These are phyloP conservation scores for Xenopus laevis DNA, from an alignment of 2,113 vertebrate species.

Conservation along the genomic window DNA sequence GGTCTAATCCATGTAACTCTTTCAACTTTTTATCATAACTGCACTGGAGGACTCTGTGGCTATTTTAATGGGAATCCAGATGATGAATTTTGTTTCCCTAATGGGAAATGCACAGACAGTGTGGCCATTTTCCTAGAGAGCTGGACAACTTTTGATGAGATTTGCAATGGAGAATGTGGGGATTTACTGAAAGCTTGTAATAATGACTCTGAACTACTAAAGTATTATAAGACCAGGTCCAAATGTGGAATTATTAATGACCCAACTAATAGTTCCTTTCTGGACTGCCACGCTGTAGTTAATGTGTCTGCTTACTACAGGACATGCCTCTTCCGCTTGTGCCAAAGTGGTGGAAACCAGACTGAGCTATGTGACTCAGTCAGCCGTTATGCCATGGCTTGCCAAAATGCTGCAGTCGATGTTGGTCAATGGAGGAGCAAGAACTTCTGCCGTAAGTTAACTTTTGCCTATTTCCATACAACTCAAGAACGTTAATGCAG, in stretches of 20 bases:
- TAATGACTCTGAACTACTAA: constrained; percentile 76
- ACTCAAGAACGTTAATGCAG: no score
- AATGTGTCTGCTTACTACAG: constrained; percentile 94
- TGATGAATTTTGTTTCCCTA: constrained; percentile 85
- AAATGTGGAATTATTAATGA: constrained; percentile 93
- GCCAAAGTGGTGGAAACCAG: constrained; percentile 83
- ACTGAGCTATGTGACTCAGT: constrained; percentile 88
- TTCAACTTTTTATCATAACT: constrained; percentile 87
- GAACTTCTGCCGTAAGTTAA: constrained; percentile 89
- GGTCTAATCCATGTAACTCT: constrained; percentile 84
- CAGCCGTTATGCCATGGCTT: constrained; percentile 85
- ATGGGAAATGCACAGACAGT: constrained; percentile 84
- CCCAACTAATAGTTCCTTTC: constrained; percentile 90
- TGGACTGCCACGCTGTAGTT: constrained; percentile 86
- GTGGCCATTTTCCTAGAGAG: constrained; percentile 85
- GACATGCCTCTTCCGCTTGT: constrained; percentile 94
- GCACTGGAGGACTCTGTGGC: constrained; percentile 87
- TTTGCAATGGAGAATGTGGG: constrained; percentile 94
- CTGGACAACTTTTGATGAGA: constrained; percentile 90
- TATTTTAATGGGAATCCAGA: constrained; percentile 82
- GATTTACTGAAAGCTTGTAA: constrained; percentile 91
- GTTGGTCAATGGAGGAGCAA: constrained; percentile 84
- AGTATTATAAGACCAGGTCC: constrained; percentile 85
- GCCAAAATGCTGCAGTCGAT: constrained; percentile 85
- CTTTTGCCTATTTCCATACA: background rate